phyloP scores from a whole-genome alignment of 2,888 invertebrate species.

The Lordiphosa fenestrarum region DNA sequence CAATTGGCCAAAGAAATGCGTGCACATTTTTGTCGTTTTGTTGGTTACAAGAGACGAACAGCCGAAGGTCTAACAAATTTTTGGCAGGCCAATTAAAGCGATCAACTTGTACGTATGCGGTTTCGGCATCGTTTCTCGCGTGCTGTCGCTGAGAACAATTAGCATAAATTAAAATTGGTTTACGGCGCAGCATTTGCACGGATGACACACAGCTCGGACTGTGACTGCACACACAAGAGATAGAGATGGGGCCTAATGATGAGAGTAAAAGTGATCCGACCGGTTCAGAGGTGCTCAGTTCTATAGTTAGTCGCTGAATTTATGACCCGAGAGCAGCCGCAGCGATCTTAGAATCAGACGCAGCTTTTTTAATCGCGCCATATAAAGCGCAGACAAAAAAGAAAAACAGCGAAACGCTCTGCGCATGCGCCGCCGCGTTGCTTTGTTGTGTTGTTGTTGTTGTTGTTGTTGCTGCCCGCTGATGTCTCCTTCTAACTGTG shows the following conservation, averaged over 20 bases:
- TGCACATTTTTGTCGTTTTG: slow-evolving; percentile 32
- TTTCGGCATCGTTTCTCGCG: slow-evolving; percentile 47
- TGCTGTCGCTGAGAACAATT: slow-evolving; percentile 55
- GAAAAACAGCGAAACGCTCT: slow-evolving; percentile 25
- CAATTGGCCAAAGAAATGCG: slow-evolving; percentile 60
- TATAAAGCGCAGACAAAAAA: slow-evolving; percentile 35
- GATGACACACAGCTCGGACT: slow-evolving; percentile 53
- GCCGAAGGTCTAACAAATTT: slow-evolving; percentile 43
- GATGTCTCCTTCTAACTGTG: slow-evolving; percentile 40
- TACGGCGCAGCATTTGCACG: slow-evolving; percentile 59
- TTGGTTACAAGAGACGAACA: slow-evolving; percentile 16
- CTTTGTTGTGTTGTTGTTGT: slow-evolving; percentile 10
- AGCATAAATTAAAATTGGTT: slow-evolving; percentile 74
- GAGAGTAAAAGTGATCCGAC: slow-evolving; percentile 72
- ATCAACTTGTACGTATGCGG: slow-evolving; percentile 16
- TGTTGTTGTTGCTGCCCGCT: neutral
- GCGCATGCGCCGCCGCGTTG: slow-evolving; percentile 47
- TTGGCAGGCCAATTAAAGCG: slow-evolving; percentile 33
- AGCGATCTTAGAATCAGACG: slow-evolving; percentile 59
- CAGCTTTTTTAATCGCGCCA: slow-evolving; percentile 47
- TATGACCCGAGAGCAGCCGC: slow-evolving; percentile 43
- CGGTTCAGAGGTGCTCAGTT: slow-evolving; percentile 53
- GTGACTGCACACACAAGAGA: slow-evolving; percentile 10
- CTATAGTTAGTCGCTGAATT: slow-evolving; percentile 67
- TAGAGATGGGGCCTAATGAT: slow-evolving; percentile 36